Base-by-base conservation (phyloP, 2,888 invertebrate species). In the Adineta ricciae region DNA sequence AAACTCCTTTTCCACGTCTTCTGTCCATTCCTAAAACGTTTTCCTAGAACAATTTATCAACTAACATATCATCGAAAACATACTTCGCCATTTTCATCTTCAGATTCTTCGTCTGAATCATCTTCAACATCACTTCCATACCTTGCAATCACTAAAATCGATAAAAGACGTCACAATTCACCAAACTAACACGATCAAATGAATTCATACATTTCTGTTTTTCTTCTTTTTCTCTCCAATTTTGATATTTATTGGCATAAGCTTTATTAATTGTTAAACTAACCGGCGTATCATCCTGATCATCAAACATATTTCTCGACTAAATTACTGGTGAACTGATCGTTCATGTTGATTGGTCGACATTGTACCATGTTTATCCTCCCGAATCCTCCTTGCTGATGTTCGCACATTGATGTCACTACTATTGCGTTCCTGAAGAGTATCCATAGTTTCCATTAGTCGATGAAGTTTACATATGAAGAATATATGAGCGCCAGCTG, bases 1-100 rank as follows among this genome's bases (percentile, higher is more conserved):
- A 83, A 86, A 86, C 72, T 86, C 86, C 64, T 84, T 86, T 84
- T 86, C 86, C 24, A 86, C 84, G 32, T 86, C 86, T 5, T 84
- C 82, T 49, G 86, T 86, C 36, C 84, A 73, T 32, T 84, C 84
- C 86, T 86, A 38, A 9, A 84, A 78, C 19, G 38, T 24, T 83
- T 32, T 83, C 21, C 46, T 14, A n/a, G 9, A 50, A 46, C 8
- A 64, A 64, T 36, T 41, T 14, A 38, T 56, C 19, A 56, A 38
- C 7, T 21, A 64, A 56, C 36, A 4, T 27, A n/a, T 5, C 2
- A 16, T 19, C 16, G 38, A 24, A 54, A 52, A 16, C 3, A 56
- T 38, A 85, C 85, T 82, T 73, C 36, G 41, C 78, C 85, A 73
- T 84, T 78, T 19, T 85, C 85, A 52, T 85, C 85, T 41, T 85